Evolutionary conservation across 2,113 vertebrate species (phyloP).

Genomic region (Antechinus flavipes): DNA sequence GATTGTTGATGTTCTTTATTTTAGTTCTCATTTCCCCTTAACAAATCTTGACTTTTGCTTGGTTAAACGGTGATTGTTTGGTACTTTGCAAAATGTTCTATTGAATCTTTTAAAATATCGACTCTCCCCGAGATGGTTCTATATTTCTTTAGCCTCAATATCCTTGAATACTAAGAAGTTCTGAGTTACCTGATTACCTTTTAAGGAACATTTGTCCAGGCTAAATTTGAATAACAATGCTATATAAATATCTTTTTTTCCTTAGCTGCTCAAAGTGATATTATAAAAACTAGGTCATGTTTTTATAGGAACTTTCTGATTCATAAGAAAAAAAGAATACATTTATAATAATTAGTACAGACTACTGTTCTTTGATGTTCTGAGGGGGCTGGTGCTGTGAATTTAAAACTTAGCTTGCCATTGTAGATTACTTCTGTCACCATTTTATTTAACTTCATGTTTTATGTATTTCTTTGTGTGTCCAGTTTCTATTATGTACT

Average conservation of each 20-base stretch:
- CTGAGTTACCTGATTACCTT: background rate
- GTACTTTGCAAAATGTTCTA: background rate
- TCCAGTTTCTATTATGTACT: background rate
- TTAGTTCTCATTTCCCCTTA: constrained; percentile 17
- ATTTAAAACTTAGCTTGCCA: too few relatives aligned
- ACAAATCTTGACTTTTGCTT: constrained; percentile 20
- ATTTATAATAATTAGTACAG: background rate
- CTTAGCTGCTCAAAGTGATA: too few relatives aligned
- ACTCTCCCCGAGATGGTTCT: background rate
- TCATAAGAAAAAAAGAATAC: background rate
- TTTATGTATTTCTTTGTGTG: background rate
- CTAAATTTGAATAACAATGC: background rate
- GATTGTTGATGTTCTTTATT: background rate
- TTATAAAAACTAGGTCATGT: background rate
- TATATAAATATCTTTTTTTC: background rate
- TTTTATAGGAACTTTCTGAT: background rate
- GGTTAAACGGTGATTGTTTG: constrained; percentile 1
- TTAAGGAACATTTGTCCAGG: background rate
- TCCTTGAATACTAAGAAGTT: background rate
- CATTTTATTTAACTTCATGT: background rate
- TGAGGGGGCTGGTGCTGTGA: too few relatives aligned
- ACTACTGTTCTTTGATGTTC: too few relatives aligned
- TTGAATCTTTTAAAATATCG: background rate
- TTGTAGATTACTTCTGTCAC: too few relatives aligned
- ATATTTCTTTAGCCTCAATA: background rate